phyloP scores from a whole-genome alignment of 2,888 invertebrate genomes.

The Protophormia terraenovae region DNA sequence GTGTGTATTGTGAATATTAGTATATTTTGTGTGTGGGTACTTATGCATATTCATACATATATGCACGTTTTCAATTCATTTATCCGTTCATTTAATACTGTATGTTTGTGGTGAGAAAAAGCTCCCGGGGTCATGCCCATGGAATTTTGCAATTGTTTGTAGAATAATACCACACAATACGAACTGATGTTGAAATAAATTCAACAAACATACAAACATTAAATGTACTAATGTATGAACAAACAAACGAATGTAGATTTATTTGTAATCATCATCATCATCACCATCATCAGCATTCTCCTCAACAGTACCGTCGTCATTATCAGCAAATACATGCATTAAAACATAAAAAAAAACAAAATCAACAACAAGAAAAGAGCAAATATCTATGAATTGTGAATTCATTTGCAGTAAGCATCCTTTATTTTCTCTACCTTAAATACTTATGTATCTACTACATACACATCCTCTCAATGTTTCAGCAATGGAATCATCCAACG shows the following conservation, averaged over 20 bases:
- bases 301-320: constrained; percentile 4
- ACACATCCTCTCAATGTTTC: background rate
- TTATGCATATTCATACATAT: background rate
- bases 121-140: constrained; percentile 59
- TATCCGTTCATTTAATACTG: constrained; percentile 56
- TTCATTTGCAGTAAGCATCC: constrained; percentile 57
- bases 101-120: constrained; percentile 51
- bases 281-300: constrained; percentile 5
- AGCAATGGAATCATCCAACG: background rate
- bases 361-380: constrained; percentile 43
- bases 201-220: constrained; percentile 31
- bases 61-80: constrained; percentile 47
- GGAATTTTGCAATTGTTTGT: constrained; percentile 65
- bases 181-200: constrained; percentile 52
- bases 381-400: constrained; percentile 58
- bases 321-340: constrained; percentile 31
- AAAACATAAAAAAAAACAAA: background rate
- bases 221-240: constrained; percentile 9
- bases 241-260: constrained; percentile 13
- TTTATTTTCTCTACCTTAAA: constrained; percentile 41
- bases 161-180: constrained; percentile 50
- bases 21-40: background rate
- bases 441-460: too few relatives aligned
- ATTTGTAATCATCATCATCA: constrained; percentile 43
- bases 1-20: background rate